Evolutionary conservation across 1,140 invertebrate species (phyloP).

Genomic region (Mactra quadrangularis): DNA sequence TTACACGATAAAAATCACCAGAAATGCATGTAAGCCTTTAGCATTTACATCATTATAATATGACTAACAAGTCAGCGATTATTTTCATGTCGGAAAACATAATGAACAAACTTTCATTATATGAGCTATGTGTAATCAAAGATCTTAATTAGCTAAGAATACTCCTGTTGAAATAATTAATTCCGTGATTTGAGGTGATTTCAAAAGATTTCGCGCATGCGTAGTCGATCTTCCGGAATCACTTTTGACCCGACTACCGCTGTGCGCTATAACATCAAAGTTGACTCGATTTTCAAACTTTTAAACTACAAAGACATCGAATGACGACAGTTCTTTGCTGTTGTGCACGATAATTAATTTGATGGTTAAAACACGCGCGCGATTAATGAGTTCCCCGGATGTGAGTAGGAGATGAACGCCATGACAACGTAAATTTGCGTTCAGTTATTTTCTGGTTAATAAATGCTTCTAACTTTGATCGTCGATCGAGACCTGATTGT

Average conservation of each 20-base stretch:
- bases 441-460: constrained; percentile 12
- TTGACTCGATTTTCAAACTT: not conserved
- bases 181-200: no score
- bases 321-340: constrained; percentile 8
- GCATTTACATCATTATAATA: no score
- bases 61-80: no score
- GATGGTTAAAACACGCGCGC: not conserved
- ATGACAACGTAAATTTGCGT: not conserved
- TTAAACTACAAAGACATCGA: not conserved
- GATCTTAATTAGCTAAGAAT: no score
- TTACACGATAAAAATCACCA: no score
- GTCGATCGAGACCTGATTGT: not conserved
- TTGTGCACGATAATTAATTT: constrained; percentile 20
- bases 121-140: no score
- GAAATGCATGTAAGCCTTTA: no score
- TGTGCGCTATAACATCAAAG: not conserved
- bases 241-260: not conserved
- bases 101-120: no score
- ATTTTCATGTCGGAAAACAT: no score
- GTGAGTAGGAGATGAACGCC: not conserved
- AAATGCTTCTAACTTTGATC: not conserved
- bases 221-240: not conserved
- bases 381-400: not conserved
- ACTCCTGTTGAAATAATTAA: no score
- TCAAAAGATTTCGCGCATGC: no score